Evolutionary conservation across 2,797 vertebrate species (phyloP).

Genomic region (Florisuga fusca): DNA sequence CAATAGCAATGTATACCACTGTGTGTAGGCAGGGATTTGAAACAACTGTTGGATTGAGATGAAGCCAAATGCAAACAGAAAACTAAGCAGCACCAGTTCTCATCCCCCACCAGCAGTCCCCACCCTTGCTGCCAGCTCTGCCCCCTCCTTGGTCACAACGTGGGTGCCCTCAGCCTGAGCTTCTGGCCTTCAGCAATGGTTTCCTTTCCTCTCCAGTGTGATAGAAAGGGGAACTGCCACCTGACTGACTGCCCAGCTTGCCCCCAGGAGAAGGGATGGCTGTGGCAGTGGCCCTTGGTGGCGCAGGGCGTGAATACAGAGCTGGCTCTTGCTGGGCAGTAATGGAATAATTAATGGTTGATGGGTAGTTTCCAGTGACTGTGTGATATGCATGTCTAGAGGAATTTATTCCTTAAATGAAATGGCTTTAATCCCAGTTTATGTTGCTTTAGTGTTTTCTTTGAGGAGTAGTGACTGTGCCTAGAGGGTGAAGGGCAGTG

Average conservation of each 20-base stretch:
- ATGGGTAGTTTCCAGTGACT: background rate
- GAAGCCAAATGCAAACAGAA: slow-evolving; percentile 22
- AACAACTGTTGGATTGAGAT: slow-evolving; percentile 38
- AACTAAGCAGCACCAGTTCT: background rate
- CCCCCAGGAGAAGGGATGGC: background rate
- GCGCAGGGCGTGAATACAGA: background rate
- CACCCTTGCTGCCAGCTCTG: background rate
- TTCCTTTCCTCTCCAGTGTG: background rate
- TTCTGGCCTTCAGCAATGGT: background rate
- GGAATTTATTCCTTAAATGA: background rate
- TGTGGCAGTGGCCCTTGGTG: background rate
- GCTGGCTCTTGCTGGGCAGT: background rate
- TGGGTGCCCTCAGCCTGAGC: background rate
- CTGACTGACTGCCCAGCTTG: background rate
- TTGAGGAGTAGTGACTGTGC: background rate
- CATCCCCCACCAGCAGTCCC: background rate
- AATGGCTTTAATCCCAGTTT: background rate
- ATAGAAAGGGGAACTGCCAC: background rate
- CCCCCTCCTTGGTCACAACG: background rate
- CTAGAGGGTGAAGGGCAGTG: background rate
- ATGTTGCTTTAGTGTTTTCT: background rate
- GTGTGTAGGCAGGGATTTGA: slow-evolving; percentile 67
- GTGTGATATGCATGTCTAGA: background rate
- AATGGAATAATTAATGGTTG: background rate
- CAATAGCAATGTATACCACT: slow-evolving; percentile 34